Base-by-base conservation (phyloP, 2,797 vertebrate genomes). In the Acanthopagrus latus region DNA sequence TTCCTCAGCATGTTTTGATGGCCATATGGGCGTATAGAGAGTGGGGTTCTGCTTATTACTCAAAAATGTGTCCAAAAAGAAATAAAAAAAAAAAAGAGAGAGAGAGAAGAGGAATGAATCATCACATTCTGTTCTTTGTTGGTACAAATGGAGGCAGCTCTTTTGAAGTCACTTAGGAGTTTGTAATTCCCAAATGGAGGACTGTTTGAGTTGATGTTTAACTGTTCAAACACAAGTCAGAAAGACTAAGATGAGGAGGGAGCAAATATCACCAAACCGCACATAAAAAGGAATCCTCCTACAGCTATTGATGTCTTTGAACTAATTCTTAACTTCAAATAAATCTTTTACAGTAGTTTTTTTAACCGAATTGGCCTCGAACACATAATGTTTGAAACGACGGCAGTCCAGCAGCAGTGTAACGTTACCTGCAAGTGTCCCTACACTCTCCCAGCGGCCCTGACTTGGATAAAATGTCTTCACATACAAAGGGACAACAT, bases 41-140 rank as follows among this genome's bases (percentile, higher is more conserved):
- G 55, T 38, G 27, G 59, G 44, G 71, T 58, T 83, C 58, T 78
- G 74, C 62, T 81, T 29, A 62, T 75, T 64, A 65, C 23, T 71
- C 57, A 68, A 81, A 81, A 87, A 80, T 80, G 56, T 74, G 74
- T 82, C 82, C 71, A 80, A 85, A 75, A 68, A 67, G 16, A 13
- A 71, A 75, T 21, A 38, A 74, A 48, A 25, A 33, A 3, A 33
- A 9, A 64, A 18, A 6, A 33, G 29, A 33, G 29, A 33, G 52
- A 18, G 29, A 71, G 41, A 65, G 50, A 57, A 76, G 52, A 38
- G 21, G 79, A 78, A 81, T 88, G 82, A 90, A 62, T 90, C 84
- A 90, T 76, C 86, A 81, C 84, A 82, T 87, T 88, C 71, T 84
- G 77, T 84, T 89, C 84, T 86, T 84, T 85, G 88, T 67, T 87